A percentile compares a stretch with the other conserved stretches of the same genome.
phyloP scores from a whole-genome alignment of 2,113 vertebrate genomes.

The Ageneiosus marmoratus region DNA sequence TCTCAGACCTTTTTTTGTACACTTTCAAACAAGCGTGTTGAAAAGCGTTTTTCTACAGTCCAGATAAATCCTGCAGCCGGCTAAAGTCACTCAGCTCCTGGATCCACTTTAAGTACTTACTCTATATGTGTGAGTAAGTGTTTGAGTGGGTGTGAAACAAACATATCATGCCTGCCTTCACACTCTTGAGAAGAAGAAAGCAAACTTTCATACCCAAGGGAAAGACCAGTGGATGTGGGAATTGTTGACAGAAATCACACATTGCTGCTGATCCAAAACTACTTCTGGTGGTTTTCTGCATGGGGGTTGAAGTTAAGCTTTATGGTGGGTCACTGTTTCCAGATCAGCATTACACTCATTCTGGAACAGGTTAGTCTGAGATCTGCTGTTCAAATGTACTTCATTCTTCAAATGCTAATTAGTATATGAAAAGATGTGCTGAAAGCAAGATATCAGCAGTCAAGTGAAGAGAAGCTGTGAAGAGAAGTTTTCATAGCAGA shows the following conservation, averaged over 20 bases:
- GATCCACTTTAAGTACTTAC: constrained; percentile 55
- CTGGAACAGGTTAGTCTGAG: neutral
- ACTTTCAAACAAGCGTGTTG: constrained; percentile 23
- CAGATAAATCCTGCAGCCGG: constrained; percentile 62
- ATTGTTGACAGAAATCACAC: constrained; percentile 20
- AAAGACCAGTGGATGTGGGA: constrained; percentile 24
- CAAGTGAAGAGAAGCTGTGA: neutral
- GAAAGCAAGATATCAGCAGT: constrained; percentile 37
- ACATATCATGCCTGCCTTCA: constrained; percentile 41
- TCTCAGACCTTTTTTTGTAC: neutral
- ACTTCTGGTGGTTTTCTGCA: constrained; percentile 11
- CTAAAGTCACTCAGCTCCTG: constrained; percentile 72
- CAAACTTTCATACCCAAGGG: constrained; percentile 39
- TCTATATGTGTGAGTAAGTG: constrained; percentile 53
- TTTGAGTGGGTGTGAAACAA: constrained; percentile 51
- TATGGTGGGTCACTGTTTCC: neutral
- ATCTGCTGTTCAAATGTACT: constrained; percentile 20
- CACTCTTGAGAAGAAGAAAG: constrained; percentile 29
- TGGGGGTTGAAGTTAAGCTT: neutral
- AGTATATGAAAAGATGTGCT: constrained; percentile 21
- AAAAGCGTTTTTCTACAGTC: constrained; percentile 69
- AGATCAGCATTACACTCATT: neutral
- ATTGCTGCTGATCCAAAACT: constrained; percentile 28
- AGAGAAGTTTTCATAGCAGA: constrained; percentile 24
- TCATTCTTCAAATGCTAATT: neutral